Evolutionary conservation across 2,888 invertebrate genomes (phyloP), one percentile per base, ranked within the genome.

Genomic region (Philaethria dido): DNA sequence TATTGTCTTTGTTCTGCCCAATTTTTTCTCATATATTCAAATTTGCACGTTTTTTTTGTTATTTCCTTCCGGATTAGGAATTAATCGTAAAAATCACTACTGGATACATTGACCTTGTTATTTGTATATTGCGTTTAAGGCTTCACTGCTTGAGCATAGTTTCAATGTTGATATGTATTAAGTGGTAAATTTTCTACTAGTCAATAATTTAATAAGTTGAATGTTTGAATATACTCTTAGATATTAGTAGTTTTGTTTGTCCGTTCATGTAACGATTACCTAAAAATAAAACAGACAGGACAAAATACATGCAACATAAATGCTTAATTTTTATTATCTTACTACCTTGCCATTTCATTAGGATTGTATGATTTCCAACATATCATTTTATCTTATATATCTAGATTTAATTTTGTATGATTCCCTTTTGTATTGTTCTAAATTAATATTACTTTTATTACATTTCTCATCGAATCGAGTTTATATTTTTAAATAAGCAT

Each of bases 121-220:
- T 54, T 33, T 33, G 16, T 33, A 14, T 18, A 14, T 33, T 36
- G n/a, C 13, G 13, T 33, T 13, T 29, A 39, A 22, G n/a, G 3
- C 39, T 57, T 57, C 39, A 42, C 42, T 42, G n/a, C 14, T 9
- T 3, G 20, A 22, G 22, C 22, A 16, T 36, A 20, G n/a, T 22
- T 57, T 55, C 29, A 16, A 33, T 60, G 29, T 33, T 22, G 16
- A 59, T 65, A 36, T 63, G 8, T 52, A 16, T 44, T 54, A 55
- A 47, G 55, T 80, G 82, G 76, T 82, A 85, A 80, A 82, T 84
- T 81, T 80, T 85, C 81, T 84, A 81, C 89, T 89, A 89, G 89
- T 89, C 89, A 89, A 80, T 87, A 87, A 69, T 25, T 50, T 69
- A 69, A 65, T 70, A 64, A 66, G 60, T 54, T 68, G 36, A 62